These are phyloP conservation scores for Crioceris asparagi DNA, from an alignment of 2,888 invertebrate species.

Conservation along the genomic window DNA sequence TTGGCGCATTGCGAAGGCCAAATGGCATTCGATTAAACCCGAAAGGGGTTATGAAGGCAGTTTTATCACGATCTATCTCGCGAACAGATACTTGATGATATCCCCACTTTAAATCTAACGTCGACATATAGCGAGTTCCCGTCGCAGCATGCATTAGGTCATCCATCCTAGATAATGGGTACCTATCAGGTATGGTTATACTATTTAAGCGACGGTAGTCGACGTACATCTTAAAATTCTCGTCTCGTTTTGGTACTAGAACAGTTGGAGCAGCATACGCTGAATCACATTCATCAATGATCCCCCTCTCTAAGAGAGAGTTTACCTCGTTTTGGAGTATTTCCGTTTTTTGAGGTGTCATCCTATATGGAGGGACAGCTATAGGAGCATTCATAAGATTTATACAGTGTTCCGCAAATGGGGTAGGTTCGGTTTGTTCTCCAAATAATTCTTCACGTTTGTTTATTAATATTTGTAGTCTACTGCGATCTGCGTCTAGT, in stretches of 20 bases:
- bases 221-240: conserved; percentile 12
- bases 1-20: conserved; percentile 20
- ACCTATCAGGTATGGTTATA: conserved; percentile 17
- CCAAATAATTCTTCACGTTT: conserved; percentile 1
- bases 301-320: conserved; percentile 19
- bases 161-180: conserved; percentile 17
- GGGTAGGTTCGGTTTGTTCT: conserved; percentile 15
- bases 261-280: conserved; percentile 31
- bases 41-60: conserved; percentile 22
- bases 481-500: not conserved
- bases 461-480: conserved; percentile 2
- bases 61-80: conserved; percentile 11
- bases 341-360: conserved; percentile 21
- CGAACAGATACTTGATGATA: conserved; percentile 7
- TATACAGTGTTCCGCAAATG: conserved; percentile 17
- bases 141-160: conserved; percentile 13
- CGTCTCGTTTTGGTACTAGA: conserved; percentile 26
- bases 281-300: conserved; percentile 33
- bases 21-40: conserved; percentile 21
- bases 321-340: conserved; percentile 22
- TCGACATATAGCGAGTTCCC: conserved; percentile 8
- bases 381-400: conserved; percentile 20
- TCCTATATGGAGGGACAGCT: conserved; percentile 26
- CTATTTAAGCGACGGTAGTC: conserved; percentile 17
- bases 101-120: conserved; percentile 9